These are phyloP conservation scores for Elephas maximus DNA, from an alignment of 2,113 vertebrate genomes.

Conservation along the genomic window DNA sequence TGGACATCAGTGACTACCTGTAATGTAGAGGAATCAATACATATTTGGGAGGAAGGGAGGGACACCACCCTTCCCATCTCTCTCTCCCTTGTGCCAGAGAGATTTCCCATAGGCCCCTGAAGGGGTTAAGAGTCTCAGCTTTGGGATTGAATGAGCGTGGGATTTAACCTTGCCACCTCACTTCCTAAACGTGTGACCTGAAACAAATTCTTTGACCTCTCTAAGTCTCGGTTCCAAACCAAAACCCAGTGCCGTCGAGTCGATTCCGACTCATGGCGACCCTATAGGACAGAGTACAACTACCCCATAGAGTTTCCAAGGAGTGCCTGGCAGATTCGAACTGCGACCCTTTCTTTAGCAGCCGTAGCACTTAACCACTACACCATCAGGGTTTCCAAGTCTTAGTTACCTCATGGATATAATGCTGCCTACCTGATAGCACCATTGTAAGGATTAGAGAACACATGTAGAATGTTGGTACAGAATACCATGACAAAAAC, in stretches of 20 bases:
- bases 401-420: neutral
- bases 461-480: neutral
- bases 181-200: neutral
- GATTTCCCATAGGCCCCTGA: neutral
- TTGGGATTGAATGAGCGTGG: neutral
- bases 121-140: neutral
- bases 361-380: too few species aligned
- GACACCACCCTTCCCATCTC: neutral
- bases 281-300: too few species aligned
- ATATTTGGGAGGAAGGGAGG: neutral
- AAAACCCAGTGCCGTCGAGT: too few species aligned
- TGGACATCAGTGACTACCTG: too few species aligned
- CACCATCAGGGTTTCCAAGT: neutral
- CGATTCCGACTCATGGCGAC: too few species aligned
- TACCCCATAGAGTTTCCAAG: too few species aligned
- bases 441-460: neutral
- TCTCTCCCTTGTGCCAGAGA: neutral
- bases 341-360: too few species aligned
- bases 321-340: too few species aligned
- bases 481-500: neutral
- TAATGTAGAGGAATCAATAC: neutral
- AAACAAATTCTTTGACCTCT: neutral
- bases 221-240: neutral
- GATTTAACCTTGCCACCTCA: neutral
- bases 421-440: neutral